phyloP scores from a whole-genome alignment of 2,113 vertebrate species.

The Prinia subflava region DNA sequence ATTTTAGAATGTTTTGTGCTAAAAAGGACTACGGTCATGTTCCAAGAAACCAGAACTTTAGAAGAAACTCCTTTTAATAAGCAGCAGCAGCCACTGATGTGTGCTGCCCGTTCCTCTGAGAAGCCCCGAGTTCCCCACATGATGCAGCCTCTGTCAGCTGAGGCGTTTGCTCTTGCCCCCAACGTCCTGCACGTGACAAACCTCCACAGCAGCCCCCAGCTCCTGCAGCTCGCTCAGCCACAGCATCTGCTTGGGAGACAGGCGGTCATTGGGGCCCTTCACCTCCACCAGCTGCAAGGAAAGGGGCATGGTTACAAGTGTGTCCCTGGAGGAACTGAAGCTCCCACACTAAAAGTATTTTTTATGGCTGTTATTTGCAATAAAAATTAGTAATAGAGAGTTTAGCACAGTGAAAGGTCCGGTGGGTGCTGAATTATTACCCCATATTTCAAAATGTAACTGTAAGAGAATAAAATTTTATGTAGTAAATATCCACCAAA shows the following conservation, averaged over 20 bases:
- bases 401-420: neutral
- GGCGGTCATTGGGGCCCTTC: constrained; percentile 90
- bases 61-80: neutral
- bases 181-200: constrained; percentile 85
- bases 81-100: neutral
- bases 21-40: neutral
- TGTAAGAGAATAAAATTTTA: neutral
- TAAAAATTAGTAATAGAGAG: neutral
- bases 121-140: rapidly evolving
- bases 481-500: neutral
- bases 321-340: neutral
- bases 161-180: constrained; percentile 79
- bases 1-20: neutral
- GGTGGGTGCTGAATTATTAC: neutral
- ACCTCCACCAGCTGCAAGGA: constrained; percentile 89
- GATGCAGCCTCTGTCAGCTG: neutral
- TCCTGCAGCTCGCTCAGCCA: constrained; percentile 89
- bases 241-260: constrained; percentile 92
- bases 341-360: neutral
- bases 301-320: neutral
- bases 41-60: neutral
- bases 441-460: neutral
- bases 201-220: constrained; percentile 88
- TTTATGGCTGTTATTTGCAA: neutral
- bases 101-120: neutral